These are phyloP conservation scores for Argyrosomus regius DNA, from an alignment of 2,797 vertebrate species.

Conservation along the genomic window DNA sequence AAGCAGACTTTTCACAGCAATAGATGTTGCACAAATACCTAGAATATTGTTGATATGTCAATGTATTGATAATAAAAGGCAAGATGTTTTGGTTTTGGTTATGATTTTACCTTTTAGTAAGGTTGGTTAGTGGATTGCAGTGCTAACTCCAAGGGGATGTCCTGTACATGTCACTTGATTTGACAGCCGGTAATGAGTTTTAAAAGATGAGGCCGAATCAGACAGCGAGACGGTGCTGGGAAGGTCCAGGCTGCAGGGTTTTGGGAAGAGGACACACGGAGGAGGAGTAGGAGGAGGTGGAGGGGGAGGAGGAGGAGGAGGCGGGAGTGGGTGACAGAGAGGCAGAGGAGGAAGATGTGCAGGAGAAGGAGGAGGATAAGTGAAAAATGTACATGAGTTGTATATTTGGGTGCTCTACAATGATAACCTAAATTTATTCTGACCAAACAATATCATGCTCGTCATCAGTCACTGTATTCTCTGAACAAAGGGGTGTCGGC, in stretches of 20 bases:
- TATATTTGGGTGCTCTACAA: not conserved
- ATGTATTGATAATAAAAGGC: not conserved
- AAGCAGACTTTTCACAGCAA: not conserved
- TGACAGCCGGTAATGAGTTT: too few relatives aligned
- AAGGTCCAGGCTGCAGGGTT: too few relatives aligned
- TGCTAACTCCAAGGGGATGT: not conserved
- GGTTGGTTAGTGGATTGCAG: not conserved
- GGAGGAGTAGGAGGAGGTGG: too few relatives aligned
- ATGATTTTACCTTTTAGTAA: not conserved
- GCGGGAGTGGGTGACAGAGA: too few relatives aligned
- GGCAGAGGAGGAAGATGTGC: too few relatives aligned
- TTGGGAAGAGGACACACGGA: too few relatives aligned
- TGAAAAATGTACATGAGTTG: not conserved
- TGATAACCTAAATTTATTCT: not conserved
- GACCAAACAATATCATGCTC: conserved; percentile 20
- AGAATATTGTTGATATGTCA: too few relatives aligned
- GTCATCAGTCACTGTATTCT: conserved; percentile 18
- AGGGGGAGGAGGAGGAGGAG: too few relatives aligned
- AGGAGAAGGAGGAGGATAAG: not conserved
- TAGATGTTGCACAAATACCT: not conserved
- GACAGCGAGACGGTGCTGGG: too few relatives aligned
- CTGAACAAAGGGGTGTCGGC: conserved; percentile 31
- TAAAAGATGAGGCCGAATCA: too few relatives aligned
- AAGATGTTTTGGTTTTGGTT: not conserved
- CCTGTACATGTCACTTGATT: not conserved